Conservation (phyloP, 2,797 vertebrate genomes). For the Peromyscus eremicus region DNA sequence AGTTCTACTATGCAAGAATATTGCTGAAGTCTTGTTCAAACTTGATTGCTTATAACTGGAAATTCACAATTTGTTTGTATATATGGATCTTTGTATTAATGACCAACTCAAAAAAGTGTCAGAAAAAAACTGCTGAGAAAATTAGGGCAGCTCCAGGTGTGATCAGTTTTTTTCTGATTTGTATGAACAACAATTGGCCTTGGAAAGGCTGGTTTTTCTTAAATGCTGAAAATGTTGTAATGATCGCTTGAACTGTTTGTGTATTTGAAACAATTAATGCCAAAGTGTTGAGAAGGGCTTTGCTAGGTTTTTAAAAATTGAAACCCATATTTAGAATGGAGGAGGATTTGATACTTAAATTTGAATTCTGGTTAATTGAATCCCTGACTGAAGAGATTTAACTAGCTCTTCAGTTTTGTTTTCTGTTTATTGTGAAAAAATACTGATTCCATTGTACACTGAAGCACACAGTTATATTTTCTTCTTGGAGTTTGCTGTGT, state of each 20-base stretch:
- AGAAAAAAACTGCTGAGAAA: slow-evolving; percentile 63
- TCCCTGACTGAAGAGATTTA: slow-evolving; percentile 46
- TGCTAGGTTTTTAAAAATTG: slow-evolving; percentile 31
- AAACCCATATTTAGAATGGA: slow-evolving; percentile 56
- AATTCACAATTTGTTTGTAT: slow-evolving; percentile 2
- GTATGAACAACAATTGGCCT: slow-evolving; percentile 20
- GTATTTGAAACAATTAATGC: slow-evolving; percentile 50
- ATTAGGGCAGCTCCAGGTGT: background rate
- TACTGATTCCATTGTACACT: background rate
- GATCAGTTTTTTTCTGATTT: background rate
- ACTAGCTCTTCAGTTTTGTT: slow-evolving; percentile 56
- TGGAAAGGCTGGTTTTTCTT: slow-evolving; percentile 32
- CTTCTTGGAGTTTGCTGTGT: background rate
- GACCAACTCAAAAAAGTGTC: background rate
- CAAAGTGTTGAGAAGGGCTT: slow-evolving; percentile 52
- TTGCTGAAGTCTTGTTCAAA: slow-evolving; percentile 55
- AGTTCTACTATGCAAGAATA: slow-evolving; percentile 18
- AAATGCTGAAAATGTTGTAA: slow-evolving; percentile 60
- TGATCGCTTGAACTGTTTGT: slow-evolving; percentile 45
- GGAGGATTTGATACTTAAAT: slow-evolving; percentile 39
- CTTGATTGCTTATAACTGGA: slow-evolving; percentile 26
- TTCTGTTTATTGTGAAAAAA: slow-evolving; percentile 60
- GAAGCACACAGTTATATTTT: background rate
- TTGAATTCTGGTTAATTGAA: slow-evolving; percentile 48
- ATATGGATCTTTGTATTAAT: slow-evolving; percentile 45